Conservation (phyloP, 1,140 invertebrate species). For the Bombus balteatus region DNA sequence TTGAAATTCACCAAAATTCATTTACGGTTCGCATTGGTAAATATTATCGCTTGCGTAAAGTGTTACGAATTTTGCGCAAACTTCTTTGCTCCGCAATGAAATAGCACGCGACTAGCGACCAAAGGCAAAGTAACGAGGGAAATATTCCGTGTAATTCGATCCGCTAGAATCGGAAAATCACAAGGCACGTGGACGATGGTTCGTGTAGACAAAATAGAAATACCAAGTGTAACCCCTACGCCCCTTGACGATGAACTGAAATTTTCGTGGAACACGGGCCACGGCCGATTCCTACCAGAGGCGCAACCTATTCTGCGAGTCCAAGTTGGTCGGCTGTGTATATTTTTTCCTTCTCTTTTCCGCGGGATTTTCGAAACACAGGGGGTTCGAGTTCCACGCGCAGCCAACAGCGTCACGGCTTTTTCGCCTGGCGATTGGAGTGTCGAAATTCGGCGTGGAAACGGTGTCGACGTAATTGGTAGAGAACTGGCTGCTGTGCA, state of each 20-base stretch:
- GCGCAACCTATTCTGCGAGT: neutral
- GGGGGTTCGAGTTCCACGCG: neutral
- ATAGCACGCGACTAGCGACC: too few species aligned
- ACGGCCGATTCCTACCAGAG: neutral
- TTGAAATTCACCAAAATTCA: too few species aligned
- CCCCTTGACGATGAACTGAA: too few species aligned
- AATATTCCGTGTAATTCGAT: too few species aligned
- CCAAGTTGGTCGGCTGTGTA: neutral
- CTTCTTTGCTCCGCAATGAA: too few species aligned
- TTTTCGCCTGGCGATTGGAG: neutral
- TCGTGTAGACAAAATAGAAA: neutral
- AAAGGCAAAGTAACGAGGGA: too few species aligned
- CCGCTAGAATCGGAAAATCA: neutral
- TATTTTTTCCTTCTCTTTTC: neutral
- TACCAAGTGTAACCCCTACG: neutral
- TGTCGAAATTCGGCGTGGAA: conserved; percentile 27
- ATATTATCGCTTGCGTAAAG: too few species aligned
- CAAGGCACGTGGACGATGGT: neutral
- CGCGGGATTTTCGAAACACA: neutral
- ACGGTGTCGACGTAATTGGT: conserved; percentile 46
- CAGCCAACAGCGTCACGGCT: neutral
- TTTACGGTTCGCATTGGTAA: too few species aligned
- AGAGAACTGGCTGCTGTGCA: neutral
- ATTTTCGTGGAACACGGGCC: neutral
- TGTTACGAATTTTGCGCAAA: too few species aligned